Base-by-base conservation (phyloP, 2,113 vertebrate genomes). In the Archilochus colubris region DNA sequence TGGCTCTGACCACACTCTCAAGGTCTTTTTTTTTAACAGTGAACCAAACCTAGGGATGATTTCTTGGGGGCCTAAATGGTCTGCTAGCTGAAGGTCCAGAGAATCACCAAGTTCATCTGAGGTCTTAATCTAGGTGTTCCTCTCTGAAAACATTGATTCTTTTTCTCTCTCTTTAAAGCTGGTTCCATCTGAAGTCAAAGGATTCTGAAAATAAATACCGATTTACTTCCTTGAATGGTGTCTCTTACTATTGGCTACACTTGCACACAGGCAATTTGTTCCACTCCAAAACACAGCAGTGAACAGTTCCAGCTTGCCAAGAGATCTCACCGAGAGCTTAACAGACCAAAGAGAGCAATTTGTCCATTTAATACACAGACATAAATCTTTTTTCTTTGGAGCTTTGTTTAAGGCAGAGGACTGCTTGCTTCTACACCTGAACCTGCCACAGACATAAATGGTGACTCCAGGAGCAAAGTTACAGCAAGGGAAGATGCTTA, bases 391-490 rank as follows among this genome's bases (percentile, higher is more conserved):
- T 31, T 38, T 64, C 44, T 33, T 64, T 73, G 58, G 33, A 89
- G 81, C 55, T 92, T 91, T 91, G 48, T 63, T 88, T 85, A 76
- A 91, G 51, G 38, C 66, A 74, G 62, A 84, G 24, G 30, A 38
- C 70, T 82, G n/a, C 54, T 91, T 5, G 4, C 30, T 73, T 73
- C 67, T 62, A 28, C 51, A 85, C 46, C n/a, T 72, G 36, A 82
- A 44, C n/a, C 48, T 54, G 46, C 23, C 43, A 28, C 62, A 76
- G 31, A 54, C 31, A 48, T 9, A 15, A 4, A 11, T 2, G 3
- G 28, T 64, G 0, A 0, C 0, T 0, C 28, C 5, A 6, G 40
- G 16, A 87, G 53, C 79, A 57, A 89, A 59, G 57, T 0, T 2
- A 14, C 13, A 75, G n/a, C 6, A 20, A 70, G n/a, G 27, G 15